Evolutionary conservation across 2,113 vertebrate genomes (phyloP).

Genomic region (Campylorhamphus procurvoides): DNA sequence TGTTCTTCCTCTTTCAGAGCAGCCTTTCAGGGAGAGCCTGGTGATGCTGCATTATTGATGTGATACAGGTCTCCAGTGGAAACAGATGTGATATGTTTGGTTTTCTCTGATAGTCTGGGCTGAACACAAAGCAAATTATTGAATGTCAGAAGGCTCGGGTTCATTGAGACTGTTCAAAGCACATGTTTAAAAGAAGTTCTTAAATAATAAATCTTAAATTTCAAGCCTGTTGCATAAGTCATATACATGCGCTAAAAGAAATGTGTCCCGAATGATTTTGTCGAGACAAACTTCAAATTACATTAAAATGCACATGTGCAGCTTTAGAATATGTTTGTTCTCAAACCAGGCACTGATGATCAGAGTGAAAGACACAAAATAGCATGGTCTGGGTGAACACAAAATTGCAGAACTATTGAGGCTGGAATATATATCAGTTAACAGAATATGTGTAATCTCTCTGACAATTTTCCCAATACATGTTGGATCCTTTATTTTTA

Average conservation of each 20-base stretch:
- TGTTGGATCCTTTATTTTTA: background rate
- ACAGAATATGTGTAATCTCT: background rate
- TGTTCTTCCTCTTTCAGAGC: background rate
- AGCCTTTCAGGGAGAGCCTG: constrained; percentile 26
- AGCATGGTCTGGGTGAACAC: background rate
- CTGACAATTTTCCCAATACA: background rate
- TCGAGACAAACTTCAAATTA: constrained; percentile 14
- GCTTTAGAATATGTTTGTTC: constrained; percentile 14
- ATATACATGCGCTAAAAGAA: background rate
- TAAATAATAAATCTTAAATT: constrained; percentile 44
- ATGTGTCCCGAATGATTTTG: background rate
- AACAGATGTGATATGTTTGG: constrained; percentile 67
- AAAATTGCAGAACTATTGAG: background rate
- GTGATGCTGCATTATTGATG: constrained; percentile 60
- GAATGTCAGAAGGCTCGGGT: background rate
- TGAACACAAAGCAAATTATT: constrained; percentile 61
- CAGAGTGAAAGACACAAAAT: background rate
- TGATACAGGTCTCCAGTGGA: constrained; percentile 54
- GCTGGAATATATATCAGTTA: background rate
- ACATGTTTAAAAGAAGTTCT: constrained; percentile 28
- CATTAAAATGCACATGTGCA: constrained; percentile 34
- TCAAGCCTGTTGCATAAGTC: constrained; percentile 31
- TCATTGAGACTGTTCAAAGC: constrained; percentile 14
- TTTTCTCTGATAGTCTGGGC: constrained; percentile 45
- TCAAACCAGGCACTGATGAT: background rate